phyloP scores from a whole-genome alignment of 1,140 invertebrate genomes.

The Dufourea novaeangliae region DNA sequence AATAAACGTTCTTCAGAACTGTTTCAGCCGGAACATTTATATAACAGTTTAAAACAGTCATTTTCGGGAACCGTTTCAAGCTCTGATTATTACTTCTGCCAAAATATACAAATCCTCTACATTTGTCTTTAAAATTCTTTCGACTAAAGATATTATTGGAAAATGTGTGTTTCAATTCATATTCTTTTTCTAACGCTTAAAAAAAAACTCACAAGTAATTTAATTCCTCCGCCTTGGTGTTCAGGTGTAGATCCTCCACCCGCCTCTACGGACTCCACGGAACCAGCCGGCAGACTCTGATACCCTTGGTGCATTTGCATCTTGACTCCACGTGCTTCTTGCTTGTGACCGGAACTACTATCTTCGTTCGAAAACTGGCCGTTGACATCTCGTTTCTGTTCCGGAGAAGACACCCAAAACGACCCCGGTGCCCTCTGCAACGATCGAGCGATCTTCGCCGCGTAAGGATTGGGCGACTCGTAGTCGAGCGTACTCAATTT shows the following conservation, averaged over 20 bases:
- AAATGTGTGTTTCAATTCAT: slow-evolving; percentile 10
- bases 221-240: slow-evolving; percentile 76
- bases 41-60: no score
- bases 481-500: slow-evolving; percentile 55
- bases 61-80: no score
- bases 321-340: slow-evolving; percentile 69
- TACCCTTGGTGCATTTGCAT: slow-evolving; percentile 79
- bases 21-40: no score
- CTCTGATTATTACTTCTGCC: no score
- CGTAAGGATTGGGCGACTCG: slow-evolving; percentile 22
- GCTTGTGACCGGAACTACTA: slow-evolving; percentile 38
- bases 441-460: slow-evolving; percentile 43
- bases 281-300: slow-evolving; percentile 76
- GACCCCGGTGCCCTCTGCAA: slow-evolving; percentile 57
- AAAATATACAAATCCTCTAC: no score
- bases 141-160: background rate
- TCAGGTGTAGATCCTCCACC: slow-evolving; percentile 74
- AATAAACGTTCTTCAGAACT: no score
- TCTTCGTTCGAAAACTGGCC: slow-evolving; percentile 38
- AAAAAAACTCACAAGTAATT: slow-evolving; percentile 75
- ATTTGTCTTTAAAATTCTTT: background rate
- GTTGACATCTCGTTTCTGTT: slow-evolving; percentile 64
- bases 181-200: slow-evolving; percentile 20
- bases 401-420: slow-evolving; percentile 70
- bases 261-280: slow-evolving; percentile 75